Percentiles rank a stretch among this genome's conserved stretches.
phyloP scores from a whole-genome alignment of 2,797 vertebrate genomes.

The Sciurus carolinensis region DNA sequence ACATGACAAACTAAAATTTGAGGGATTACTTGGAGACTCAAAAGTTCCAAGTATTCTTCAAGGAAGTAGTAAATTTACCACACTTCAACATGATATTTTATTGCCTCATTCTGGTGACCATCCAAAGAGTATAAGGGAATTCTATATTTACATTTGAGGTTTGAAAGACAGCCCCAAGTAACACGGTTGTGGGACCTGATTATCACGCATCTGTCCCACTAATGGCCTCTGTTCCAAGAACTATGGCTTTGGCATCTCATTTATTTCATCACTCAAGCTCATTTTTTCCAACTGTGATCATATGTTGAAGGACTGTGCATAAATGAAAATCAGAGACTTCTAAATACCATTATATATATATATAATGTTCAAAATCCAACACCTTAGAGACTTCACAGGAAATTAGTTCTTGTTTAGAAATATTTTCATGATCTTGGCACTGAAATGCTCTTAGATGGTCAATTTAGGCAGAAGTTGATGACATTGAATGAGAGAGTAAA shows the following conservation, averaged over 20 bases:
- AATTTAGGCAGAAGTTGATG: conserved; percentile 55
- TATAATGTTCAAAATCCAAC: conserved; percentile 47
- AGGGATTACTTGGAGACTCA: background rate
- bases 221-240: conserved; percentile 62
- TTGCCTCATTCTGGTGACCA: background rate
- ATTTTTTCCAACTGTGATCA: conserved; percentile 72
- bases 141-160: background rate
- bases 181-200: background rate
- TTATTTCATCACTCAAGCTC: conserved; percentile 64
- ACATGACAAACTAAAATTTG: background rate
- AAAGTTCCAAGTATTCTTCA: background rate
- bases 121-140: background rate
- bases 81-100: background rate
- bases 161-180: conserved; percentile 60
- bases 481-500: conserved; percentile 46
- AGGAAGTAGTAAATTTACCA: background rate
- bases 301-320: conserved; percentile 27
- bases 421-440: conserved; percentile 73
- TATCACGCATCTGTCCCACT: conserved; percentile 15
- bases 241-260: conserved; percentile 56
- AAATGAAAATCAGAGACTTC: conserved; percentile 51
- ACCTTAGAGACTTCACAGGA: conserved; percentile 56
- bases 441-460: conserved; percentile 42
- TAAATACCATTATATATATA: conserved; percentile 36
- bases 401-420: conserved; percentile 75